These are phyloP conservation scores for Drosophila anceps DNA, from an alignment of 2,888 invertebrate genomes.

Conservation along the genomic window DNA sequence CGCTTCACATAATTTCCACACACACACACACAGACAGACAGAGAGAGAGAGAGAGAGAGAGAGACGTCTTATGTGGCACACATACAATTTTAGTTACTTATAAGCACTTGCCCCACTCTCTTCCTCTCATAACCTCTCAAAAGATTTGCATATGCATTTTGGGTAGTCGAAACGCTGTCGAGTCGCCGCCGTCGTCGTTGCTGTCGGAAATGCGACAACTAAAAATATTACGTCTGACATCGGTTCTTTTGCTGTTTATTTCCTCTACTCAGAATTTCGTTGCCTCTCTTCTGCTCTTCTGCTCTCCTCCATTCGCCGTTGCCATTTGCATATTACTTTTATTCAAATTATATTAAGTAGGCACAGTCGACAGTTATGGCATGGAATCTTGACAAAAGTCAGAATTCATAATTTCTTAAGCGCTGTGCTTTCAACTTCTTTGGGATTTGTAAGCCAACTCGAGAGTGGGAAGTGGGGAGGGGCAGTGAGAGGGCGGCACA, in stretches of 20 bases:
- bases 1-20: slow-evolving; percentile 71
- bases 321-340: slow-evolving; percentile 68
- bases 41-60: slow-evolving; percentile 6
- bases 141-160: slow-evolving; percentile 73
- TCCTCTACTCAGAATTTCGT: slow-evolving; percentile 27
- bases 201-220: slow-evolving; percentile 76
- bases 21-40: slow-evolving; percentile 10
- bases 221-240: slow-evolving; percentile 66
- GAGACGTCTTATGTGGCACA: slow-evolving; percentile 32
- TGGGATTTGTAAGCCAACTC: slow-evolving; percentile 20
- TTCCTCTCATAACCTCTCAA: background rate
- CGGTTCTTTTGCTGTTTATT: slow-evolving; percentile 38
- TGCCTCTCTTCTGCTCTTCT: background rate
- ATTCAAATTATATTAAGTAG: slow-evolving; percentile 73
- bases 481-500: background rate
- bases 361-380: slow-evolving; percentile 55
- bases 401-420: slow-evolving; percentile 51
- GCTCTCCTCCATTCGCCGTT: slow-evolving; percentile 1
- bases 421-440: slow-evolving; percentile 21
- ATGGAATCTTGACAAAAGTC: slow-evolving; percentile 49
- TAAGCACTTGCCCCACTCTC: slow-evolving; percentile 26
- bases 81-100: slow-evolving; percentile 32
- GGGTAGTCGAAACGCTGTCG: slow-evolving; percentile 59
- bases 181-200: slow-evolving; percentile 14
- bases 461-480: background rate